Percentiles rank a stretch among this genome's conserved stretches.
Evolutionary conservation across 2,888 invertebrate genomes (phyloP).

Genomic region (Hypolimnas misippus): DNA sequence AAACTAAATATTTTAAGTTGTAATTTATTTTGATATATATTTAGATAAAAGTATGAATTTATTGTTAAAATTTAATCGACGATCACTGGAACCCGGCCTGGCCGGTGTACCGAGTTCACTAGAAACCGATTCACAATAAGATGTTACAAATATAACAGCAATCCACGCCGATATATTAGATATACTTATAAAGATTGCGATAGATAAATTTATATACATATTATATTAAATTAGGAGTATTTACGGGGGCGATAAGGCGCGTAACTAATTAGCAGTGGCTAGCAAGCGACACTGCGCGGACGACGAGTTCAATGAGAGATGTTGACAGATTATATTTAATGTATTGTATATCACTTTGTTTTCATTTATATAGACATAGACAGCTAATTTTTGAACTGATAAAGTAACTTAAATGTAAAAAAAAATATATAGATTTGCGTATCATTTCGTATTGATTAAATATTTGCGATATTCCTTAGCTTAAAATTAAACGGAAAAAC

Average conservation of each 20-base stretch:
- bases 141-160: conserved; percentile 21
- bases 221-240: conserved; percentile 21
- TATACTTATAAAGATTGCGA: conserved; percentile 21
- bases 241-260: conserved; percentile 16
- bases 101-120: conserved; percentile 21
- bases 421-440: conserved; percentile 36
- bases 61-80: conserved; percentile 26
- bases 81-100: conserved; percentile 17
- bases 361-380: conserved; percentile 55
- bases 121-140: conserved; percentile 13
- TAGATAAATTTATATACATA: conserved; percentile 30
- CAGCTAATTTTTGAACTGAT: conserved; percentile 54
- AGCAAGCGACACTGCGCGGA: conserved; percentile 40
- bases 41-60: conserved; percentile 36
- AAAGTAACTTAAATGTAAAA: conserved; percentile 44
- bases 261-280: conserved; percentile 20
- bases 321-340: conserved; percentile 49
- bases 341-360: conserved; percentile 54
- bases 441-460: conserved; percentile 17
- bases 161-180: conserved; percentile 21
- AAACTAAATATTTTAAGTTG: conserved; percentile 42
- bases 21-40: conserved; percentile 44
- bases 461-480: conserved; percentile 19
- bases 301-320: conserved; percentile 46
- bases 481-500: background rate